Percentiles rank a stretch among this genome's conserved stretches.
phyloP scores from a whole-genome alignment of 2,113 vertebrate species.

The Sapayoa aenigma region DNA sequence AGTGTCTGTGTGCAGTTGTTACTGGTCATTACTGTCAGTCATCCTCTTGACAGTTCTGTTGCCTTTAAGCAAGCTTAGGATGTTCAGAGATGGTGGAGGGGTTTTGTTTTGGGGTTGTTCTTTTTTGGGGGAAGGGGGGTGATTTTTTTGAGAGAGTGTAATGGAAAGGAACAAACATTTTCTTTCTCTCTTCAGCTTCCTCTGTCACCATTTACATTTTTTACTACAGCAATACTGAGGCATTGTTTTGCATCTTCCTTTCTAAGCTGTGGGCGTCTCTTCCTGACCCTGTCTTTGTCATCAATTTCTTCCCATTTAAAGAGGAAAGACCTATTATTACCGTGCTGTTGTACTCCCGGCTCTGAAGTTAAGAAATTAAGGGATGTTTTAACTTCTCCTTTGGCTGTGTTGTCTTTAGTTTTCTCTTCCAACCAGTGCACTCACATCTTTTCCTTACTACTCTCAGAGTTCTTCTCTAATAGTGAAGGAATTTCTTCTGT shows the following conservation, averaged over 20 bases:
- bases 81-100: neutral
- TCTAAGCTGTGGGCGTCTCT: neutral
- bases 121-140: neutral
- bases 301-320: neutral
- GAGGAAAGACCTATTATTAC: neutral
- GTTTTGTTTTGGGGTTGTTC: neutral
- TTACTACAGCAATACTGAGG: neutral
- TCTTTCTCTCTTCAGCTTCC: neutral
- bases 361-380: neutral
- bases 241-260: neutral
- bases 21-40: neutral
- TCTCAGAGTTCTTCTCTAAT: neutral
- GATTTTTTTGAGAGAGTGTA: neutral
- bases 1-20: neutral
- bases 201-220: neutral
- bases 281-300: neutral
- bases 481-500: neutral
- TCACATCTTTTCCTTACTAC: neutral
- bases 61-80: neutral
- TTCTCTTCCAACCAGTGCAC: neutral
- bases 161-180: neutral
- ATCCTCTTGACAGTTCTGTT: neutral
- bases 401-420: neutral
- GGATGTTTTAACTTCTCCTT: neutral
- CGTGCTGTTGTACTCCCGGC: neutral